Percentiles rank a stretch among this genome's conserved stretches.
These are phyloP conservation scores for Aselliscus stoliczkanus DNA, from an alignment of 2,797 vertebrate species.

Conservation along the genomic window DNA sequence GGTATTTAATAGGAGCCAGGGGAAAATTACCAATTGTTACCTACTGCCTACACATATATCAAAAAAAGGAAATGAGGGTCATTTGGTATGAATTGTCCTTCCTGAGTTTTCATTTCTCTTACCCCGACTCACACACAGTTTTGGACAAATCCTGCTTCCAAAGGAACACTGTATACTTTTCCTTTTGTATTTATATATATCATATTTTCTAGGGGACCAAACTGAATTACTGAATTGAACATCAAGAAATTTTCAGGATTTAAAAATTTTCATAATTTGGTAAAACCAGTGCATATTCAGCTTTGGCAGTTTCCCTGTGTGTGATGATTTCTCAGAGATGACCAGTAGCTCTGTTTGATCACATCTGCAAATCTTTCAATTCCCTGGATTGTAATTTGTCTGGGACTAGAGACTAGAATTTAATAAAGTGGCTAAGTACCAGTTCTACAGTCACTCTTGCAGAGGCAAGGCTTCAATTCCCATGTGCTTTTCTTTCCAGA, in stretches of 20 bases:
- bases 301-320: background rate
- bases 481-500: background rate
- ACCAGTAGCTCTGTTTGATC: background rate
- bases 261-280: background rate
- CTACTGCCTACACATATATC: background rate
- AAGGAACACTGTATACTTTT: background rate
- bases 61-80: background rate
- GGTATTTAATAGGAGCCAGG: background rate
- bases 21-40: background rate
- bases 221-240: background rate
- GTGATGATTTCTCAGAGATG: background rate
- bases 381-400: background rate
- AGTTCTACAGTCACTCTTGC: background rate
- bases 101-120: background rate
- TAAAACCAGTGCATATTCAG: background rate
- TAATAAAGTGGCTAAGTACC: background rate
- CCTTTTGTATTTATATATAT: no score
- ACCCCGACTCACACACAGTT: background rate
- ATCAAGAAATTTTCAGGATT: background rate
- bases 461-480: background rate
- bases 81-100: background rate
- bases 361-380: background rate
- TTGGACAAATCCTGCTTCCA: background rate
- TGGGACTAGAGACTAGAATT: background rate
- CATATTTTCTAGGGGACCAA: background rate